A percentile compares a stretch with the other conserved stretches of the same genome.
Conservation (phyloP, 2,888 invertebrate species). For the Enchytraeus crypticus region DNA sequence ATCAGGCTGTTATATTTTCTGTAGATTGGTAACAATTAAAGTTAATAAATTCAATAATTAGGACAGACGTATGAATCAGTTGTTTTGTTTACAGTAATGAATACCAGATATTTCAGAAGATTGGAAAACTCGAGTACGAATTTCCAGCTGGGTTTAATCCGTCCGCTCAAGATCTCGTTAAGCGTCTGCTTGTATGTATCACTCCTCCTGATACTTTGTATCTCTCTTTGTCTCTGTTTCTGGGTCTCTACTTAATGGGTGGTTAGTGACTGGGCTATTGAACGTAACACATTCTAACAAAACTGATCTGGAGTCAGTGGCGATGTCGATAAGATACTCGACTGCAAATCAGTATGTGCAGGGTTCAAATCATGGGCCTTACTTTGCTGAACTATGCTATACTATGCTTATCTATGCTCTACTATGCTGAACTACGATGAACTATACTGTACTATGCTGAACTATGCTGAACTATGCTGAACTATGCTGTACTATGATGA, state of each 20-base stretch:
- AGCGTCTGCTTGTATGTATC: slow-evolving; percentile 48
- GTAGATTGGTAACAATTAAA: no score
- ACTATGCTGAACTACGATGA: not conserved
- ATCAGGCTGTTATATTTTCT: no score
- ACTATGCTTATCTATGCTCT: not conserved
- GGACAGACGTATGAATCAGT: no score
- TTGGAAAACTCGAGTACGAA: slow-evolving; percentile 77
- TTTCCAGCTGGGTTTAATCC: slow-evolving; percentile 84
- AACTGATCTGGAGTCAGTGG: no score
- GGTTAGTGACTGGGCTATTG: not conserved
- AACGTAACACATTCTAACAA: not conserved
- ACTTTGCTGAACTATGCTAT: no score
- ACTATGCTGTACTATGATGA: not conserved
- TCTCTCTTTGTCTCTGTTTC: not conserved
- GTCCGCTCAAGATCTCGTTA: slow-evolving; percentile 57
- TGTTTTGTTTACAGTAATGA: slow-evolving; percentile 62
- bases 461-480: not conserved
- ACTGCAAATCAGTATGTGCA: no score
- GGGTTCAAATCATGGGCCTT: no score
- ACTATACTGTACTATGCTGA: not conserved
- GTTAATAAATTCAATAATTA: no score
- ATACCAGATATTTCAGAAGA: slow-evolving; percentile 91
- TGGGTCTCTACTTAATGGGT: not conserved
- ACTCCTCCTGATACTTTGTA: not conserved
- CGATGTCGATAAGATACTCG: no score